phyloP scores from a whole-genome alignment of 2,888 invertebrate species.

The Cryptocephalus moraei region DNA sequence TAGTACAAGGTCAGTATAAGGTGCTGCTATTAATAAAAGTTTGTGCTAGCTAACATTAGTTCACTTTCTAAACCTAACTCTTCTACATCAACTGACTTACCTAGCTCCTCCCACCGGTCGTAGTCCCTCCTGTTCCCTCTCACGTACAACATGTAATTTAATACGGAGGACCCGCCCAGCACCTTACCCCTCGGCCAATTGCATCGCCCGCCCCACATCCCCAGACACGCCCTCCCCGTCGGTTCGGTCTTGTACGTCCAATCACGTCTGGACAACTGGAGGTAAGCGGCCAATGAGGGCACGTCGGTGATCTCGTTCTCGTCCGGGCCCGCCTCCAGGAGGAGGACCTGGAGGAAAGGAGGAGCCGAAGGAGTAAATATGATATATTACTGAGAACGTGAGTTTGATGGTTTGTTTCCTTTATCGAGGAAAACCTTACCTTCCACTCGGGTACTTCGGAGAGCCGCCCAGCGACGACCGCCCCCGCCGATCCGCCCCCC shows the following conservation, averaged over 20 bases:
- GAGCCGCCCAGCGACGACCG: conserved; percentile 67
- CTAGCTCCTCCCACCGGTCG: conserved; percentile 73
- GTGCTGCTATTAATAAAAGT: no score
- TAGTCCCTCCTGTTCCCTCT: conserved; percentile 74
- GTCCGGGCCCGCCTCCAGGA: conserved; percentile 78
- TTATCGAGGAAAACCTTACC: conserved; percentile 8
- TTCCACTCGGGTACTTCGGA: conserved; percentile 70
- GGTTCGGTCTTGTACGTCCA: conserved; percentile 88
- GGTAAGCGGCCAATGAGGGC: conserved; percentile 75
- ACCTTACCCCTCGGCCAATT: conserved; percentile 87
- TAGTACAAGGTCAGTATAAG: no score
- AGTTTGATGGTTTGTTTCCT: no score
- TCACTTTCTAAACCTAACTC: no score
- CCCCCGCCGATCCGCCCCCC: conserved; percentile 84
- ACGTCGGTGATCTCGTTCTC: conserved; percentile 84
- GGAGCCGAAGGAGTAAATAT: no score
- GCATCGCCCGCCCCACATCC: conserved; percentile 71
- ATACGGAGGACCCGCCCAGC: conserved; percentile 75
- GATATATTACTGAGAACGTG: no score
- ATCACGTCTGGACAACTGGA: conserved; percentile 76
- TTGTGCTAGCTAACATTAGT: no score
- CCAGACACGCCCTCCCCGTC: conserved; percentile 68
- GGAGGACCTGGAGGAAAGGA: conserved; percentile 40
- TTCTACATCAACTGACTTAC: conserved; percentile 12
- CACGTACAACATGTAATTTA: conserved; percentile 88